Conservation (phyloP, 2,113 vertebrate genomes). For the Pelvicachromis taeniatus region DNA sequence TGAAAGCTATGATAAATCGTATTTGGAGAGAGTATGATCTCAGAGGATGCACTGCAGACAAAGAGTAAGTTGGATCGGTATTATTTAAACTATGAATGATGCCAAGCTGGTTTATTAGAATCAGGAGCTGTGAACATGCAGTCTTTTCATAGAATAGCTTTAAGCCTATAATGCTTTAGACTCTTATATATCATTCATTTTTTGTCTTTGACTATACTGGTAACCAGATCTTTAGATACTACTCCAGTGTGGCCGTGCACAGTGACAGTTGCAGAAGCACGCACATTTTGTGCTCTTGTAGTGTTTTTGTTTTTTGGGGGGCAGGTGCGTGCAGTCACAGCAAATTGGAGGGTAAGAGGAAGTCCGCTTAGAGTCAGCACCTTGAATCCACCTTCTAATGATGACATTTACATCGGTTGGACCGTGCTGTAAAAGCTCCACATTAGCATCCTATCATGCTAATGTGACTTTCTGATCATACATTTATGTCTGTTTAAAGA, state of each 20-base stretch:
- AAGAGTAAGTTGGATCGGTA: not conserved
- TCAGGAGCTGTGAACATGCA: not conserved
- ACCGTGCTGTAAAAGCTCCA: not conserved
- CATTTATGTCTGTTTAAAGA: not conserved
- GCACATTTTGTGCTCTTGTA: not conserved
- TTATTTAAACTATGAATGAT: not conserved
- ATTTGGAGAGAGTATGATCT: not conserved
- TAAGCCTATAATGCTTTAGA: not conserved
- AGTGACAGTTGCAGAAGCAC: not conserved
- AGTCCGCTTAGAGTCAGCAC: not conserved
- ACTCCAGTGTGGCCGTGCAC: not conserved
- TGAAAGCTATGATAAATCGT: not conserved
- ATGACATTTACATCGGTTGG: not conserved
- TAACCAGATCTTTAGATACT: not conserved
- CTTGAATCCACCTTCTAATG: not conserved
- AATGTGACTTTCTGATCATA: not conserved
- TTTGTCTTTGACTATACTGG: not conserved
- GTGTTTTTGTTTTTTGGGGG: not conserved
- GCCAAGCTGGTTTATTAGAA: not conserved
- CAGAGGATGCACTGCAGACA: not conserved
- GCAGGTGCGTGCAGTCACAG: not conserved
- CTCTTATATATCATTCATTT: fast-evolving
- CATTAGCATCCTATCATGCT: not conserved
- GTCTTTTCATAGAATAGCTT: not conserved
- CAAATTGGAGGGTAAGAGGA: not conserved